phyloP scores from a whole-genome alignment of 2,888 invertebrate genomes.

The Clunio marinus region DNA sequence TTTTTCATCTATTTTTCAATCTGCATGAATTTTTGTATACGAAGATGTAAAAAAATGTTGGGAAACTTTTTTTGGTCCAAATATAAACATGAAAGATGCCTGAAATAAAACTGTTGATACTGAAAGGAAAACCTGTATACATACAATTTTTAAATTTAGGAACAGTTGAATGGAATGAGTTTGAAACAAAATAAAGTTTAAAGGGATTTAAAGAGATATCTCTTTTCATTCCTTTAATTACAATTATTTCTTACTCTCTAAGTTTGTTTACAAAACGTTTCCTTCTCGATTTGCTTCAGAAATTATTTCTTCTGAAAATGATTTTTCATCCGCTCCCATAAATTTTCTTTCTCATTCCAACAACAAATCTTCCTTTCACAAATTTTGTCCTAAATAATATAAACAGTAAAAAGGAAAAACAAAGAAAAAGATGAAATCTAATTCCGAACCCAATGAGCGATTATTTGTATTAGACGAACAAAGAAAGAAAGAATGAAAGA shows the following conservation, averaged over 20 bases:
- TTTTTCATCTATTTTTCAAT: neutral
- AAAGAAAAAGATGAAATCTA: slow-evolving; percentile 3
- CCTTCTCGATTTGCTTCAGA: neutral
- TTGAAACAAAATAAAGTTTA: neutral
- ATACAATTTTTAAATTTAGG: neutral
- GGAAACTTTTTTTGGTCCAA: neutral
- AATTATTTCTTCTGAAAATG: neutral
- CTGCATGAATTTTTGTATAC: neutral
- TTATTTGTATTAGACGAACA: neutral
- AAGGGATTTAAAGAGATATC: neutral
- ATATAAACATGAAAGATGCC: neutral
- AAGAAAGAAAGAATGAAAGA: neutral
- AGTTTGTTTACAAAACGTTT: slow-evolving; percentile 4
- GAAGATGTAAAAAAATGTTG: neutral
- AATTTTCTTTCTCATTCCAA: no score
- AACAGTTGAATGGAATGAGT: slow-evolving; percentile 2
- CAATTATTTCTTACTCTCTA: neutral
- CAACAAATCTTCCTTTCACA: no score
- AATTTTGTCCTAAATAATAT: no score
- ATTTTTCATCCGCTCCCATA: no score
- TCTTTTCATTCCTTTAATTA: neutral
- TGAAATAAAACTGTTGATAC: slow-evolving; percentile 6
- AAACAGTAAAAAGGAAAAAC: neutral
- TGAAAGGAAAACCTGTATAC: neutral
- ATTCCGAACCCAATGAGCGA: slow-evolving; percentile 11